phyloP scores from a whole-genome alignment of 1,140 invertebrate species.

The Spodoptera litura region DNA sequence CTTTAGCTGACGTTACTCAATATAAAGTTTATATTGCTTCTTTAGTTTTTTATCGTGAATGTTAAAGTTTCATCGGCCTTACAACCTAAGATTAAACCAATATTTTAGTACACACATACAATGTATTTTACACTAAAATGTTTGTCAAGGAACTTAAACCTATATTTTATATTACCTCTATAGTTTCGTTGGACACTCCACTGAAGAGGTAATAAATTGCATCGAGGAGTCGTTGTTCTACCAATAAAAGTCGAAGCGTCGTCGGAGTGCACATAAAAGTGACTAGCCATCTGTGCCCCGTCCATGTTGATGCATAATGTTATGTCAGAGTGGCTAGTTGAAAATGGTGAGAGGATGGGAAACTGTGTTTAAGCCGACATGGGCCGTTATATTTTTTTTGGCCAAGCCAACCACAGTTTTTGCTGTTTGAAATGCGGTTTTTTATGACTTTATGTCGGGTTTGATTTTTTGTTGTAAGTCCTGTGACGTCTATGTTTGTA shows the following conservation, averaged over 20 bases:
- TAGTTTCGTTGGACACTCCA: not conserved
- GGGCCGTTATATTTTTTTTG: conserved; percentile 2
- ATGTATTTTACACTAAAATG: too few species aligned
- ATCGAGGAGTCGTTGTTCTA: conserved; percentile 22
- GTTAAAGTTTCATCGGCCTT: too few species aligned
- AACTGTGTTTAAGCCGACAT: conserved; percentile 22
- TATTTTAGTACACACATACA: too few species aligned
- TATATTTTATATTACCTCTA: conserved; percentile 16
- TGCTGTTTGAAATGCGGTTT: not conserved
- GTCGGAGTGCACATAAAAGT: conserved; percentile 53
- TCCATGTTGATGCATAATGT: conserved; percentile 41
- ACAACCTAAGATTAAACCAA: too few species aligned
- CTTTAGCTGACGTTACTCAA: too few species aligned
- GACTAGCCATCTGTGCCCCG: conserved; percentile 48
- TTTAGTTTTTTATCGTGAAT: too few species aligned
- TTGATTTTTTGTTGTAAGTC: too few species aligned
- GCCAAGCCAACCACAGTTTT: conserved; percentile 14
- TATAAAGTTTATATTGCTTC: too few species aligned
- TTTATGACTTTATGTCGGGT: not conserved
- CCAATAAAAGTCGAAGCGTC: conserved; percentile 52
- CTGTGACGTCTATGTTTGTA: too few species aligned
- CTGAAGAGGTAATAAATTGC: conserved; percentile 36
- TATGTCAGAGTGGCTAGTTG: conserved; percentile 20
- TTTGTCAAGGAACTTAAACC: too few species aligned
- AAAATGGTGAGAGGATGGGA: conserved; percentile 1